phyloP scores from a whole-genome alignment of 2,797 vertebrate species.

The Acomys russatus region DNA sequence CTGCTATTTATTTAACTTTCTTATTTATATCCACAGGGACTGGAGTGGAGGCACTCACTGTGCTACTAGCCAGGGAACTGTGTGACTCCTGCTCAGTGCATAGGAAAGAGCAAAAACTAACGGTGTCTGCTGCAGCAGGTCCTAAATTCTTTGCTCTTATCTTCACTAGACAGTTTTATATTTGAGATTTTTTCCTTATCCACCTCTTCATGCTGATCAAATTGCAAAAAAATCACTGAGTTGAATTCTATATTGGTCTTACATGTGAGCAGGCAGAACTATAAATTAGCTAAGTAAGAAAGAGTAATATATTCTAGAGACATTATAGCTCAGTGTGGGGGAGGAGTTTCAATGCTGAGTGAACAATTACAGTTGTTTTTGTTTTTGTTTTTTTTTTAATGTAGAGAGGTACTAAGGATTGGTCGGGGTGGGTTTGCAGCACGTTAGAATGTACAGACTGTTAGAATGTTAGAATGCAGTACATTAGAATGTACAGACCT shows the following conservation, averaged over 20 bases:
- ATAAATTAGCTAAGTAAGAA: conserved; percentile 63
- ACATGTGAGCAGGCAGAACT: neutral
- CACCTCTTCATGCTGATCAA: conserved; percentile 66
- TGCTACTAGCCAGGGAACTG: neutral
- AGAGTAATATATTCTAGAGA: conserved; percentile 36
- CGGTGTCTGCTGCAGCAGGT: neutral
- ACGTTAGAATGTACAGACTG: neutral
- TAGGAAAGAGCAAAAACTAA: conserved; percentile 61
- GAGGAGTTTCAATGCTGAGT: conserved; percentile 11
- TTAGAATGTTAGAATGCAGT: neutral
- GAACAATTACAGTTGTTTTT: neutral
- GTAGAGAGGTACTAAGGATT: neutral
- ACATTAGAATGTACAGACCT: neutral
- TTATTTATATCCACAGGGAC: conserved; percentile 47
- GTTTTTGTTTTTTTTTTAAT: neutral
- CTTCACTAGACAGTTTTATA: conserved; percentile 75
- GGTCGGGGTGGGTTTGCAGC: neutral
- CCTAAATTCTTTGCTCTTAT: conserved; percentile 74
- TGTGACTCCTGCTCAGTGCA: neutral
- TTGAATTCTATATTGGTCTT: conserved; percentile 59
- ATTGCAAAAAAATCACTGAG: conserved; percentile 55
- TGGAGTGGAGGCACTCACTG: conserved; percentile 39
- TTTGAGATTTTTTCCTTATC: conserved; percentile 67
- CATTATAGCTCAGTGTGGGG: neutral
- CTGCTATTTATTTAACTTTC: conserved; percentile 46